Evolutionary conservation across 92 coral and sea anemone genomes (phyloP), one percentile per base, ranked within the genome.

Genomic region (Zoanthus gigantus): DNA sequence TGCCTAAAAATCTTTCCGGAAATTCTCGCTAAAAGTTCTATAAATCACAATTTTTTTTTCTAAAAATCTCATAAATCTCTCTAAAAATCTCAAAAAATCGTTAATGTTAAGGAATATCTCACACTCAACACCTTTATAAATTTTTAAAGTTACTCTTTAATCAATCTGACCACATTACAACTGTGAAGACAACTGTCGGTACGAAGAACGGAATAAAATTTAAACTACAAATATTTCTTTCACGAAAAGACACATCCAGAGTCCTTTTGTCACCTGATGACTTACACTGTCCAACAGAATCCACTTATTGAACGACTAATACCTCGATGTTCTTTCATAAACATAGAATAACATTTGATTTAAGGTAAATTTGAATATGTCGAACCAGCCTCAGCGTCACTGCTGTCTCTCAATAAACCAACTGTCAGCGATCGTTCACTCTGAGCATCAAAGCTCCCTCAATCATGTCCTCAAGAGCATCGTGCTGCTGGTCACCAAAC

Each of bases 401-500:
- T 23, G 32, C 74, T 71, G 74, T 71, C 74, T 71, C 74, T 71
- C 74, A 71, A 71, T 71, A 71, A 71, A 71, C 71, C 71, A 63
- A 15, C 71, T 63, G 71, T 63, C 71, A 71, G 75, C 75, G 75
- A 72, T 72, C 77, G 56, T 72, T 72, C 28, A 72, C 77, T 72
- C 77, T 72, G 77, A 72, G 56, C 77, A 72, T 72, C 52, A 72
- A 72, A 44, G 56, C 77, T 34, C 50, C 77, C 77, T 72, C 77
- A 72, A 37, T 72, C 54, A 72, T 72, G 52, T 72, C 54, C 52
- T 72, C 77, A 72, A 72, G 77, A 72, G 77, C 77, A 72, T 72
- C 77, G 77, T 72, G 77, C 77, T 72, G 77, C 77, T 72, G 77
- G 77, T 72, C 77, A 72, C 56, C 77, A 72, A 72, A 72, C 77